Conservation (phyloP, 2,888 invertebrate species). For the Choreutis nemorana region DNA sequence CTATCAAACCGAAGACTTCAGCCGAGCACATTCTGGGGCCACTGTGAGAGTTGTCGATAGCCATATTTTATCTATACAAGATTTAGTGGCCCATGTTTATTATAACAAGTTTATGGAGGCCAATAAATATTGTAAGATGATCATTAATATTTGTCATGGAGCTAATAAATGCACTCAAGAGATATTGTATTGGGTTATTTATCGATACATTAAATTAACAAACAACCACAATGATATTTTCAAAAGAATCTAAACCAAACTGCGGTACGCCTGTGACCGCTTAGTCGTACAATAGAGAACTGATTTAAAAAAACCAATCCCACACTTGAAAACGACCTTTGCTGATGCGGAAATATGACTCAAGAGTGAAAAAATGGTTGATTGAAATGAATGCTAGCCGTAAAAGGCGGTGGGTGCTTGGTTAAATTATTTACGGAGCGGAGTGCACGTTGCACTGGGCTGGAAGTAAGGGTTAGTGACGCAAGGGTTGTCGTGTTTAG, state of each 20-base stretch:
- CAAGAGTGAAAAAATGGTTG: background rate
- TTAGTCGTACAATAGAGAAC: conserved; percentile 27
- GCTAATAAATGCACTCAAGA: no score
- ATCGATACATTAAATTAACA: conserved; percentile 10
- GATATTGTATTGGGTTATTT: conserved; percentile 5
- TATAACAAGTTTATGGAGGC: no score
- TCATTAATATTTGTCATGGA: conserved; percentile 19
- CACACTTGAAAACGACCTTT: conserved; percentile 1
- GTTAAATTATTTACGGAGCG: conserved; percentile 41
- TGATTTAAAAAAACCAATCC: conserved; percentile 17
- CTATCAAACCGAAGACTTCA: conserved; percentile 34
- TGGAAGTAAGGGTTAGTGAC: conserved; percentile 40
- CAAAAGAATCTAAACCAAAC: conserved; percentile 13
- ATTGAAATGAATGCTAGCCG: background rate
- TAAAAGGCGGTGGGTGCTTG: conserved; percentile 1
- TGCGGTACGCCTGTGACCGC: conserved; percentile 37
- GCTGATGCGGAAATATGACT: background rate
- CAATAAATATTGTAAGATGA: conserved; percentile 31
- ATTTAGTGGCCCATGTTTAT: conserved; percentile 39
- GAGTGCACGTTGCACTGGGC: conserved; percentile 30
- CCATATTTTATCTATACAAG: conserved; percentile 41
- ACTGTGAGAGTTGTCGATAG: conserved; percentile 41
- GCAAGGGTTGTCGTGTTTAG: conserved; percentile 30
- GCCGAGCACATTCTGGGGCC: conserved; percentile 29
- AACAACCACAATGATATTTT: conserved; percentile 8